These are phyloP conservation scores for Ichneumon xanthorius DNA, from an alignment of 2,888 invertebrate species.

Conservation along the genomic window DNA sequence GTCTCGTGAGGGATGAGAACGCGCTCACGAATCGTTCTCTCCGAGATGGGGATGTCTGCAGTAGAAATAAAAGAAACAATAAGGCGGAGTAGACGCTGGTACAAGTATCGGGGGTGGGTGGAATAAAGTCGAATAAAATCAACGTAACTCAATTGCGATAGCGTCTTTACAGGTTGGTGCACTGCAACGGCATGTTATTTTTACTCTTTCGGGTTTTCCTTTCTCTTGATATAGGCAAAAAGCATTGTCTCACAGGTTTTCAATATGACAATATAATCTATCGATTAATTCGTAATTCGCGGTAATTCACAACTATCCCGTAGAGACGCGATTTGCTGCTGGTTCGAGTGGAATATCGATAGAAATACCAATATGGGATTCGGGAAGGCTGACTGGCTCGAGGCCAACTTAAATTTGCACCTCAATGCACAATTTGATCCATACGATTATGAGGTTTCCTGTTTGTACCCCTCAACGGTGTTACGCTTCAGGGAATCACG, in stretches of 20 bases:
- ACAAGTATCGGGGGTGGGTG: conserved; percentile 70
- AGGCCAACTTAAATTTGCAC: conserved; percentile 67
- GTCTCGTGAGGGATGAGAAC: conserved; percentile 55
- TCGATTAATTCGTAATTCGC: conserved; percentile 12
- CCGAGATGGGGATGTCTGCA: conserved; percentile 52
- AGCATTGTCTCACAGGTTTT: not conserved
- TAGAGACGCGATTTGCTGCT: conserved; percentile 57
- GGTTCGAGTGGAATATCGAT: conserved; percentile 55
- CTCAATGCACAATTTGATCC: conserved; percentile 67
- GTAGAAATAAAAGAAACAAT: conserved; percentile 72
- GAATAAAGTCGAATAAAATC: conserved; percentile 84
- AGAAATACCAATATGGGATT: conserved; percentile 60
- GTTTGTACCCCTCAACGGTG: conserved; percentile 34
- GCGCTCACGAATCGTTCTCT: conserved; percentile 41
- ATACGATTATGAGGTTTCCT: conserved; percentile 66
- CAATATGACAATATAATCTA: not conserved
- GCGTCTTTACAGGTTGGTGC: conserved; percentile 79
- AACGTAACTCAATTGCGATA: conserved; percentile 84
- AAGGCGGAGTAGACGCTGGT: conserved; percentile 65
- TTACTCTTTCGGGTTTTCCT: not conserved
- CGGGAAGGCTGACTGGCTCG: conserved; percentile 38
- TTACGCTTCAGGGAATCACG: conserved; percentile 57
- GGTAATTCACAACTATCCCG: conserved; percentile 7
- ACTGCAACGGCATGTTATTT: conserved; percentile 69
- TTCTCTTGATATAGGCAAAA: not conserved